phyloP scores from a whole-genome alignment of 23 tunicate species.

The Clavelina lepadiformis region DNA sequence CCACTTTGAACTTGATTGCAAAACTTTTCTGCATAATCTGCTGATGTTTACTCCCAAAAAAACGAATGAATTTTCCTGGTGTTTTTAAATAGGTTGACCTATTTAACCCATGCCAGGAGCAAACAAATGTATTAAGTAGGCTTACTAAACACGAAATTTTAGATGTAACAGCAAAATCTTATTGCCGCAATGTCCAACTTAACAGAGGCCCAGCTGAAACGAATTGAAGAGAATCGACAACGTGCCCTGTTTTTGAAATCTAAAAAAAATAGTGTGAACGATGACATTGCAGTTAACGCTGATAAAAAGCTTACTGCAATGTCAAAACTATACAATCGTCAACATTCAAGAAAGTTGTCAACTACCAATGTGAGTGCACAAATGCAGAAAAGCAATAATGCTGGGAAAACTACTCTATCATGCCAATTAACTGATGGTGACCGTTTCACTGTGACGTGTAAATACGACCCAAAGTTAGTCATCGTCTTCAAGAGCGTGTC shows the following conservation, averaged over 20 bases:
- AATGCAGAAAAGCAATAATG: not conserved
- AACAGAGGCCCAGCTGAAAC: constrained; percentile 29
- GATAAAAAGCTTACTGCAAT: constrained; percentile 7
- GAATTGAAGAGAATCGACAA: constrained; percentile 48
- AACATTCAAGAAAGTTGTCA: not conserved
- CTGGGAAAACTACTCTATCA: not conserved
- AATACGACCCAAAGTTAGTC: constrained; percentile 32
- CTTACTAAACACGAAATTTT: too few species aligned
- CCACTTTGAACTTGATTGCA: too few species aligned
- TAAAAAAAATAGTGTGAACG: not conserved
- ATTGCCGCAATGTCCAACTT: constrained; percentile 23
- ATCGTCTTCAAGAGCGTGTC: constrained; percentile 35
- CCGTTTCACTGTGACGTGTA: constrained; percentile 25
- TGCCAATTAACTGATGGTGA: constrained; percentile 29
- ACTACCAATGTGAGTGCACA: not conserved
- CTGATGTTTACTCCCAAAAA: too few species aligned
- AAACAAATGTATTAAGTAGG: too few species aligned
- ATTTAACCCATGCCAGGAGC: too few species aligned
- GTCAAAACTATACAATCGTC: not conserved
- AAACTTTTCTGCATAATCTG: too few species aligned
- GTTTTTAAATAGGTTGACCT: too few species aligned
- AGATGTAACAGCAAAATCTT: not conserved
- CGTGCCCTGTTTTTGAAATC: constrained; percentile 24
- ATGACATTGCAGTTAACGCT: too few species aligned
- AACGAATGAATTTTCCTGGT: too few species aligned